Evolutionary conservation across 2,113 vertebrate species (phyloP).

Genomic region (Circaetus gallicus): DNA sequence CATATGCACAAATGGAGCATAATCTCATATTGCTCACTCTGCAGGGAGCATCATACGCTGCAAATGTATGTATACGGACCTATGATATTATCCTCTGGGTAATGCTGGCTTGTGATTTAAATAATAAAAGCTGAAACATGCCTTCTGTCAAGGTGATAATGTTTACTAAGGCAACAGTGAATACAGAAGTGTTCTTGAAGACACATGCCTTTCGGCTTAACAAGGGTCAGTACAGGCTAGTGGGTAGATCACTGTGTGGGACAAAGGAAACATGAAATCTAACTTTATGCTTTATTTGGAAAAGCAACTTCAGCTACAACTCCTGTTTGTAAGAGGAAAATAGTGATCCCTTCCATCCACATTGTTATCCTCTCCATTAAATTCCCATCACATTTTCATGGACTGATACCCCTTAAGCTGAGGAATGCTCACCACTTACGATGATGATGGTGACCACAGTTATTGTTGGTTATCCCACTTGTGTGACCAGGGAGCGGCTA

Average conservation of each 20-base stretch:
- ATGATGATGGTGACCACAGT: no score
- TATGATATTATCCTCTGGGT: neutral
- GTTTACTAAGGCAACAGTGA: neutral
- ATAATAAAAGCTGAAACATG: neutral
- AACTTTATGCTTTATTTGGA: neutral
- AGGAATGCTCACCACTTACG: neutral
- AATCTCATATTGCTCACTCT: neutral
- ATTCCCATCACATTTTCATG: neutral
- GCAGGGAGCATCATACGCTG: neutral
- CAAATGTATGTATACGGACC: neutral
- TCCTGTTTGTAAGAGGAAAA: neutral
- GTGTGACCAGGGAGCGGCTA: neutral
- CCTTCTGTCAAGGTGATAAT: neutral
- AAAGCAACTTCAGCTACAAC: neutral
- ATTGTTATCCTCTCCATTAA: neutral
- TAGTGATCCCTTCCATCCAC: neutral
- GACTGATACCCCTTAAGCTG: neutral
- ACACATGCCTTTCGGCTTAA: accelerated
- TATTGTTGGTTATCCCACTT: neutral
- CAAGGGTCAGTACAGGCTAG: neutral
- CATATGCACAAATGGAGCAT: neutral
- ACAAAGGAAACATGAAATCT: neutral
- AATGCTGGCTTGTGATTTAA: neutral
- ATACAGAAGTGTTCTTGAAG: neutral
- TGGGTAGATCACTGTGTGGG: neutral